Evolutionary conservation across 2,797 vertebrate genomes (phyloP).

Genomic region (Pteropus rufus): DNA sequence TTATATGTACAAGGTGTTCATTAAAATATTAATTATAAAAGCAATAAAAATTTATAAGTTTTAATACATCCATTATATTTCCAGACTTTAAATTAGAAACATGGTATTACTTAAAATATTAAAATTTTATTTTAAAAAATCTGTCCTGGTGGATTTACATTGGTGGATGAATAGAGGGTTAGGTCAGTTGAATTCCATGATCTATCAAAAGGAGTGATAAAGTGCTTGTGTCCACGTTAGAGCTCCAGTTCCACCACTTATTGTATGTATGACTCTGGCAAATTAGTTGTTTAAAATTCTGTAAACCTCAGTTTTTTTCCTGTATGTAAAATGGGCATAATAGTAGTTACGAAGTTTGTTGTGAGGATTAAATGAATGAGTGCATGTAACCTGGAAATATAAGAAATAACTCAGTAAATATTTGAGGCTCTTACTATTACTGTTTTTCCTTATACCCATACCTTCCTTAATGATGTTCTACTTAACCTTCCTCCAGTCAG

Average conservation of each 20-base stretch:
- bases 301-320: not conserved
- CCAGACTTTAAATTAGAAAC: conserved; percentile 12
- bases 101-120: conserved; percentile 15
- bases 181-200: not conserved
- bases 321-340: not conserved
- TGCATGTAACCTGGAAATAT: not conserved
- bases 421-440: not conserved
- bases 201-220: not conserved
- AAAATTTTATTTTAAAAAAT: not conserved
- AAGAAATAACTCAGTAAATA: not conserved
- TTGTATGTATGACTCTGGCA: not conserved
- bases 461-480: not conserved
- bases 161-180: not conserved
- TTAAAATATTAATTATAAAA: conserved; percentile 37
- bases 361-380: not conserved
- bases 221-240: not conserved
- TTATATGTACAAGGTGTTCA: conserved; percentile 11
- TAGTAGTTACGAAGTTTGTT: not conserved
- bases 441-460: not conserved
- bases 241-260: not conserved
- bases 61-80: conserved; percentile 9
- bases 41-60: not conserved
- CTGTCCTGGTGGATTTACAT: not conserved
- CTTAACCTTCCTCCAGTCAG: not conserved
- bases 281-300: not conserved